Percentiles rank a stretch among this genome's conserved stretches.
Conservation (phyloP, 2,113 vertebrate genomes). For the Mustelus asterias region DNA sequence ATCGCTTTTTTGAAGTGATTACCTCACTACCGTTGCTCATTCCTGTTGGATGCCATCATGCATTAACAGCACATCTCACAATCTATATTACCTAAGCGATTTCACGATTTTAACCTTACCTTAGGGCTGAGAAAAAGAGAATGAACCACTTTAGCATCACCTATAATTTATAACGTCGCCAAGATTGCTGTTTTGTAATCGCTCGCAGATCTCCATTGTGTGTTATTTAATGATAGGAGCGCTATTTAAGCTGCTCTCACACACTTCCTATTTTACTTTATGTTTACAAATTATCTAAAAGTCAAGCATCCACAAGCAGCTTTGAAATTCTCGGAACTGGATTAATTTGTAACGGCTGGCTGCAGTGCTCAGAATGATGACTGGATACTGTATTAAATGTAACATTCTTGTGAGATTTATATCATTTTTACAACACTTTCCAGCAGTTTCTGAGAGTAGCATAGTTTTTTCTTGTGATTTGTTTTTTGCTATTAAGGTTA, state of each 20-base stretch:
- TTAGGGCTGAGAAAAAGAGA: neutral
- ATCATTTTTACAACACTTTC: neutral
- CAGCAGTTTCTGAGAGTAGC: neutral
- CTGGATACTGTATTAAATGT: neutral
- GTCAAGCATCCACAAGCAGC: slow-evolving; percentile 2
- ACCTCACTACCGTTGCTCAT: neutral
- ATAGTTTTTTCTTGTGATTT: neutral
- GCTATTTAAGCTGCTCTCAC: neutral
- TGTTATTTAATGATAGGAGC: neutral
- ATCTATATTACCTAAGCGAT: neutral
- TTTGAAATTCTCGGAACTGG: neutral
- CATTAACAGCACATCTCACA: neutral
- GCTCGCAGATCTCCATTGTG: neutral
- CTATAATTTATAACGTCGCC: neutral
- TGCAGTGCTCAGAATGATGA: neutral
- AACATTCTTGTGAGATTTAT: neutral
- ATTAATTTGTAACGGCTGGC: neutral
- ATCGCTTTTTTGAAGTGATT: neutral
- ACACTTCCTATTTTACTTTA: neutral
- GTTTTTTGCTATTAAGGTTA: neutral
- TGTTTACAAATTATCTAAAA: neutral
- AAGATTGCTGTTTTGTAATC: neutral
- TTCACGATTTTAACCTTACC: neutral
- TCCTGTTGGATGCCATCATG: neutral
- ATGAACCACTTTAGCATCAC: neutral